Base-by-base conservation (phyloP, 2,888 invertebrate genomes). In the Drosophila gaucha region DNA sequence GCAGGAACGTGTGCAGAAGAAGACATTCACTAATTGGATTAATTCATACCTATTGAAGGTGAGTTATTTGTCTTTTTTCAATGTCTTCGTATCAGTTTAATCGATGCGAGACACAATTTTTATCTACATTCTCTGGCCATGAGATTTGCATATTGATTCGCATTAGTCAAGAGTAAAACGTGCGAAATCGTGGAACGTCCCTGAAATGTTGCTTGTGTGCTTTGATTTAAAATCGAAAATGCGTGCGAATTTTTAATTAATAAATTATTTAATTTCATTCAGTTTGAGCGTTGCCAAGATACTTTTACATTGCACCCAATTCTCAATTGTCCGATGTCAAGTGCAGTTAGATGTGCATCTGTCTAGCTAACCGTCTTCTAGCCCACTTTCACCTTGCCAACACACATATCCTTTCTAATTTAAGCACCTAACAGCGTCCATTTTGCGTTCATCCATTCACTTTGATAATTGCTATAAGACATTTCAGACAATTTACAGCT, bases 21-120 rank as follows among this genome's bases (percentile, higher is more conserved):
- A 99, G 93, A 99, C 98, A 76, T 99, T 99, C 92, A 97, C 98
- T 89, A 99, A 99, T 93, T 99, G 99, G 98, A 98, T 99, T 93
- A 99, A 99, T 93, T 98, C 98, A 91, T 97, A 98, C 93, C 94
- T 99, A 90, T 96, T 95, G 90, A 97, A 98, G 96, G 98, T 98
- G 92, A 95, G 93, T 84, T 65, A 49, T 51, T 62, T 70, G 67
- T 70, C 64, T 63, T 57, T n/a, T 68, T 57, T 67, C 44, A 56
- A 67, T 57, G 52, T 47, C 51, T 59, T 33, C 26, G 55, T 47
- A 64, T 50, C 47, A 30, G 43, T 20, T 52, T 47, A 52, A 80
- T 80, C 80, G 86, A 82, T 86, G 64, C 51, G 62, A 16, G 20
- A 62, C 67, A 50, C 24, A 67, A 57, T 59, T 74, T 67, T 58